Percentiles rank a stretch among this genome's conserved stretches.
Conservation (phyloP, 2,113 vertebrate species). For the Rhinoptilus africanus region DNA sequence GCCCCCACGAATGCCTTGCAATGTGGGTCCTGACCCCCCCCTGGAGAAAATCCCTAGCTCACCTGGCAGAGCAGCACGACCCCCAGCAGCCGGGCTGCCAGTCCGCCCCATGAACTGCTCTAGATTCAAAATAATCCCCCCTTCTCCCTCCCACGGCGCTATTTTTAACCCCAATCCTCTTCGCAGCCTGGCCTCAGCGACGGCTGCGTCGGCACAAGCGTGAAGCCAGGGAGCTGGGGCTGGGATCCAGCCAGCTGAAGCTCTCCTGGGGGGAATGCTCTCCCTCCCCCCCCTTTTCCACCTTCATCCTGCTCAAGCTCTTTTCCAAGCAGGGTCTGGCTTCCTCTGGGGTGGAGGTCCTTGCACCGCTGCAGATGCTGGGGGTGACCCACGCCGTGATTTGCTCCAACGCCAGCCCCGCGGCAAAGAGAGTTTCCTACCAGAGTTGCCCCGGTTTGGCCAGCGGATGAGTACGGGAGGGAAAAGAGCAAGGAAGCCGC, state of each 20-base stretch:
- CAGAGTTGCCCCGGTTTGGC: neutral
- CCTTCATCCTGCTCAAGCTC: neutral
- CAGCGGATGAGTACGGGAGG: neutral
- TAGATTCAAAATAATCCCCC: neutral
- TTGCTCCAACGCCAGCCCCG: neutral
- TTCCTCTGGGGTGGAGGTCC: neutral
- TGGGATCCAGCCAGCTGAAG: neutral
- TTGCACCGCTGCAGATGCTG: neutral
- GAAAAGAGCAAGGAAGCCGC: neutral
- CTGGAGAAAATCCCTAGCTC: neutral
- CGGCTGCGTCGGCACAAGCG: neutral
- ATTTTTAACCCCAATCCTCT: neutral
- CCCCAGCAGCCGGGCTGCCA: fast-evolving
- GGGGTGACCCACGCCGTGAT: fast-evolving
- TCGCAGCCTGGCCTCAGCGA: neutral
- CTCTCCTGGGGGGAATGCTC: neutral
- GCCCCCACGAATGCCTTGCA: neutral
- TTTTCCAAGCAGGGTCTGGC: neutral
- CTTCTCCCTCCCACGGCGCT: neutral
- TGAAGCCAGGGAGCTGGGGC: neutral
- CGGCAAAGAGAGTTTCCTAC: neutral
- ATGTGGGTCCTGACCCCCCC: neutral
- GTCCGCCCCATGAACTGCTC: fast-evolving
- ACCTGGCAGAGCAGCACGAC: neutral
- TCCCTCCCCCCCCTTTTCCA: too few relatives aligned